Evolutionary conservation across 2,797 vertebrate species (phyloP), one percentile per base, ranked within the genome.

Genomic region (Lepilemur septentrionalis): DNA sequence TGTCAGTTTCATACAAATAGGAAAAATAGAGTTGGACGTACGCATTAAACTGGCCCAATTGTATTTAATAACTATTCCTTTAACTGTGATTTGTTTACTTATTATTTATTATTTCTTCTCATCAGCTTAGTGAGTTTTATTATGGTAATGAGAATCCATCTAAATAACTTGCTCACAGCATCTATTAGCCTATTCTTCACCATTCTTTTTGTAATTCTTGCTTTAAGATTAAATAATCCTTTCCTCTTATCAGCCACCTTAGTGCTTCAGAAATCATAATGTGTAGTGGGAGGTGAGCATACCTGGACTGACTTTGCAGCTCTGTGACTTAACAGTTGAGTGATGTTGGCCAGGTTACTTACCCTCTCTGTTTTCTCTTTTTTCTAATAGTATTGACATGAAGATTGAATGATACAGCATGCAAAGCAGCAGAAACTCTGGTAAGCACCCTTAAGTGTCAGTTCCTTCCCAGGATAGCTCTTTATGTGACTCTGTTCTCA

Each of bases 1-100:
- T 93, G 43, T 65, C 12, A 78, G 1, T 90, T 94, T 91, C 86
- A 95, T 61, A 67, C 73, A 93, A 91, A 65, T 55, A 93, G 43
- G 18, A 88, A 94, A 95, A 50, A 50, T 25, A 50, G 7, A 41
- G 13, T 91, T 88, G 93, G 43, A 48, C 4, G 50, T 90, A 76
- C 2, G 73, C 7, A 73, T 63, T 67, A n/a, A 14, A 38, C 11
- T 43, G 48, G 23, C 28, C 52, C 41, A 23, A 17, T 22, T 88
- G n/a, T 32, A 89, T 41, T 69, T 76, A 59, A 75, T 57, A 82
- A 86, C 65, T 59, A 82, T 81, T 13, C 6, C 7, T 85, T 12
- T 38, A 59, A 43, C 35, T 30, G 8, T 63, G 67, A 87, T 85
- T 88, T 80, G 11, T 70, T 84, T 83, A 43, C 25, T 63, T 78